Percentiles rank a stretch among this genome's conserved stretches.
Conservation (phyloP, 2,113 vertebrate species). For the Camarhynchus parvulus region DNA sequence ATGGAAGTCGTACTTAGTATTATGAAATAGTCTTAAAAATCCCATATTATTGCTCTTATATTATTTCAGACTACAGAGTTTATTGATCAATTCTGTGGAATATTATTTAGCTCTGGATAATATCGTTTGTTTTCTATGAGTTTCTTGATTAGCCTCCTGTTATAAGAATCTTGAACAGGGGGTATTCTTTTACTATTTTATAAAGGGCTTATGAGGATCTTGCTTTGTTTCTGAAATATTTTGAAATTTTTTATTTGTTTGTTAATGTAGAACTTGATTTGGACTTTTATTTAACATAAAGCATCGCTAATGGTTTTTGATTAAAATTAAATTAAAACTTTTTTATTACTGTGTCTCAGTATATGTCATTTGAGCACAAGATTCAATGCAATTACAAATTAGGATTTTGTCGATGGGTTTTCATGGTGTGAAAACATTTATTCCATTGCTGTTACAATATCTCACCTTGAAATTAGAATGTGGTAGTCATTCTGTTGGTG, state of each 20-base stretch:
- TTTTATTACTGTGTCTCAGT: neutral
- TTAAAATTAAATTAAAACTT: neutral
- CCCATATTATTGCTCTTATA: fast-evolving
- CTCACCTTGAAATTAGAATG: neutral
- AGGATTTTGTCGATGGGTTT: neutral
- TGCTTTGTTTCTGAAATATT: neutral
- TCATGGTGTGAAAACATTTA: neutral
- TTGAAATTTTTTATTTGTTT: neutral
- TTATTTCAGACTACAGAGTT: neutral
- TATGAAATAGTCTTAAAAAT: neutral
- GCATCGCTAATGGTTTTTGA: neutral
- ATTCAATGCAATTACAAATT: neutral
- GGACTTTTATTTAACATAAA: neutral
- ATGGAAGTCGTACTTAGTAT: neutral
- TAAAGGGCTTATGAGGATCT: neutral
- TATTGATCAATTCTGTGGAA: neutral
- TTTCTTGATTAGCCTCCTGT: neutral
- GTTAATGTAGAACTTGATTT: neutral
- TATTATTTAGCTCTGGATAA: neutral
- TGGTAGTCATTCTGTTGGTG: neutral
- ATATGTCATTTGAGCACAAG: neutral
- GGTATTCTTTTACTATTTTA: neutral
- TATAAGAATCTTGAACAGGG: neutral
- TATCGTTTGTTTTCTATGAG: neutral
- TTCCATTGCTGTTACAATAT: neutral